Evolutionary conservation across 2,888 invertebrate genomes (phyloP), one percentile per base, ranked within the genome.

Genomic region (Heliconius ethilla): DNA sequence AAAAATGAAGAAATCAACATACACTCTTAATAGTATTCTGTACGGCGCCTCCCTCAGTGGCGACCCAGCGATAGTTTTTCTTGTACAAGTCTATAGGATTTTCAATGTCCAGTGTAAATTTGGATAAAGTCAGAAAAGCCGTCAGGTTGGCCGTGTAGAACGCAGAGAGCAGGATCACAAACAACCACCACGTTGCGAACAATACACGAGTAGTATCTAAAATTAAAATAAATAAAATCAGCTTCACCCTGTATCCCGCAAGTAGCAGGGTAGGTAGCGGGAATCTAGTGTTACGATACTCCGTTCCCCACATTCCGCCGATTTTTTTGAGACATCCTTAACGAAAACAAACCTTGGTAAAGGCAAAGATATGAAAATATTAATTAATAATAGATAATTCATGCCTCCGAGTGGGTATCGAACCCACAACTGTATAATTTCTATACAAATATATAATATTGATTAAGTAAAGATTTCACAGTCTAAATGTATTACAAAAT

Each of bases 161-260:
- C 18, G 98, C 97, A 1, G 98, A 98, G 70, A 98, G 92, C 75
- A 98, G 96, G 62, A 97, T 97, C 83, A 98, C 97, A 88, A 98
- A 98, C 80, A 98, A 95, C 98, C 98, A 98, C 98, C 98, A 98
- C 0, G 97, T 97, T 15, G 98, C 97, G 89, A 98, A 98, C 13
- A 98, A 93, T 62, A 98, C 93, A 75, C 98, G 95, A 0, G 97
- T 97, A 29, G 98, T 97, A 90, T 98, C 98, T 98, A 88, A 18
- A 95, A 83, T n/a, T 11, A 40, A 40, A 40, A 40, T 40, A 40
- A 40, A 40, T 40, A 40, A 40, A 40, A 11, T 40, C 40, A 40
- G 40, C 40, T 40, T 40, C 40, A 40, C 40, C 11, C 40, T 11
- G 2, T 40, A 40, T 40, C 40, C 40, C 40, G 11, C 40, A 40